These are phyloP conservation scores for Cosmia pyralina DNA, from an alignment of 2,888 invertebrate species.

Conservation along the genomic window DNA sequence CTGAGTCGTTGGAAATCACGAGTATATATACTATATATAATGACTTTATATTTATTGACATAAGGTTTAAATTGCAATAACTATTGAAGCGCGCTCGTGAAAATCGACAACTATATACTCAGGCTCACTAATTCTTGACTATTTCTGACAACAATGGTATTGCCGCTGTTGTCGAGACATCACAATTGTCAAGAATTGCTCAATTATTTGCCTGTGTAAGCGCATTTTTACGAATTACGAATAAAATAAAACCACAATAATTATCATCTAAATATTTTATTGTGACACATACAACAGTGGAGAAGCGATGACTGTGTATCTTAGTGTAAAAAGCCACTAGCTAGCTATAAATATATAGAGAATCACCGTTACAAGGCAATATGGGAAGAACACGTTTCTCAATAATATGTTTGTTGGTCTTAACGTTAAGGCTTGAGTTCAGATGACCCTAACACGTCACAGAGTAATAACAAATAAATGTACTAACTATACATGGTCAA, in stretches of 20 bases:
- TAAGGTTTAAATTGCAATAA: background rate
- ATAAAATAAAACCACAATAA: conserved; percentile 57
- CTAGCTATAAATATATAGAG: conserved; percentile 64
- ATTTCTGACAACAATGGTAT: background rate
- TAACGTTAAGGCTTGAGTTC: background rate
- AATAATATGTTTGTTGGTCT: conserved; percentile 31
- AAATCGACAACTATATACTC: background rate
- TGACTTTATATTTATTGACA: background rate
- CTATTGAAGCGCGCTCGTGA: background rate
- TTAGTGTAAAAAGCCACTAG: conserved; percentile 67
- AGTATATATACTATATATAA: background rate
- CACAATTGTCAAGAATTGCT: background rate
- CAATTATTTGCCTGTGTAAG: background rate
- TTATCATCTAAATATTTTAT: conserved; percentile 60
- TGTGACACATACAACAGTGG: conserved; percentile 67
- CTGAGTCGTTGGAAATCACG: background rate
- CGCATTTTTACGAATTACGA: background rate
- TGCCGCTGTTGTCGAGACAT: background rate
- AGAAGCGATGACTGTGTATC: conserved; percentile 72
- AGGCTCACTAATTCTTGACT: background rate
- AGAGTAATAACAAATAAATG: no score
- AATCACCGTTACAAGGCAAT: conserved; percentile 73
- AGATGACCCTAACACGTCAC: conserved; percentile 16
- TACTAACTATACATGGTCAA: background rate
- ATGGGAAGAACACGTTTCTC: conserved; percentile 75